phyloP scores from a whole-genome alignment of 2,888 invertebrate species.

The Ethmia dodecea region DNA sequence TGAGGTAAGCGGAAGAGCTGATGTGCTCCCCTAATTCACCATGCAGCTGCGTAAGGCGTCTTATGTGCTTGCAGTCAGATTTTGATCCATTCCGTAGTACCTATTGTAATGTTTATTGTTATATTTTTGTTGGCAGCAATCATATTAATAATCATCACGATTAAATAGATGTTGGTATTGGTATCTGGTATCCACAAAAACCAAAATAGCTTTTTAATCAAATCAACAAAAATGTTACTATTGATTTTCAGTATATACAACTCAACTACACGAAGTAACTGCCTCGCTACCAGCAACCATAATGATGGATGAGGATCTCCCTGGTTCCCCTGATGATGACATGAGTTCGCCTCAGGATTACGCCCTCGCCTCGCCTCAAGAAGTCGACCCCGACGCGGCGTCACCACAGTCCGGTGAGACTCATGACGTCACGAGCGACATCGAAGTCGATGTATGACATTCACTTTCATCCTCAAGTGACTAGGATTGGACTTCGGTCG shows the following conservation, averaged over 20 bases:
- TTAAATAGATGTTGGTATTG: too few species aligned
- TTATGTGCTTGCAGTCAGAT: too few species aligned
- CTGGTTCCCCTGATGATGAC: constrained; percentile 52
- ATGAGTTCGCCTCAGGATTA: constrained; percentile 57
- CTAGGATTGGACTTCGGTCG: constrained; percentile 31
- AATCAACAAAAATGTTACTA: not conserved
- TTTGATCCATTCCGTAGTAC: too few species aligned
- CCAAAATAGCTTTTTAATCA: not conserved
- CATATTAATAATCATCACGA: too few species aligned
- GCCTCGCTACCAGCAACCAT: constrained; percentile 71
- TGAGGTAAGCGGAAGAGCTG: too few species aligned
- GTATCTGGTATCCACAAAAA: not conserved
- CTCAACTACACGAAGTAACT: constrained; percentile 66
- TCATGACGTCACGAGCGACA: constrained; percentile 53
- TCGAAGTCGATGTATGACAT: constrained; percentile 71
- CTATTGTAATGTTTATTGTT: too few species aligned
- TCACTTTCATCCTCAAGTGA: constrained; percentile 40
- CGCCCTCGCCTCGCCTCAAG: constrained; percentile 31
- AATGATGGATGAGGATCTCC: constrained; percentile 69
- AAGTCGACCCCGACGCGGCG: constrained; percentile 27
- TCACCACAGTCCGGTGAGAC: constrained; percentile 47
- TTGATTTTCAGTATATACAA: constrained; percentile 51
- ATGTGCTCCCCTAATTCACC: too few species aligned
- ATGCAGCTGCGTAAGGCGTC: too few species aligned
- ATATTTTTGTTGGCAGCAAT: too few species aligned